These are phyloP conservation scores for Synanthedon vespiformis DNA, from an alignment of 2,888 invertebrate species.

Conservation along the genomic window DNA sequence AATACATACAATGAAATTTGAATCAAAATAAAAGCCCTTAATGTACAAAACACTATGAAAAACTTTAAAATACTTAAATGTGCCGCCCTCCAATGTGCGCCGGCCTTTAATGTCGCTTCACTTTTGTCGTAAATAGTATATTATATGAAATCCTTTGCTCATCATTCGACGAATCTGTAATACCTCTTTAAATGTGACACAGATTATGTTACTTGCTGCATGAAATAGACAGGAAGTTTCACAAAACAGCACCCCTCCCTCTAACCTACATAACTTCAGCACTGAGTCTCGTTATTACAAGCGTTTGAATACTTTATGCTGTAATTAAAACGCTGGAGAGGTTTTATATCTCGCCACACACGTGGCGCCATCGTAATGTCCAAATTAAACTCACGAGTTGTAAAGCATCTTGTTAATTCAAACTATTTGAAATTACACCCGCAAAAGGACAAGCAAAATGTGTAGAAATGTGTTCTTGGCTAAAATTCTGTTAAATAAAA, in stretches of 20 bases:
- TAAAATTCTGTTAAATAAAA: neutral
- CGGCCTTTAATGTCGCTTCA: too few species aligned
- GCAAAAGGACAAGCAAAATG: neutral
- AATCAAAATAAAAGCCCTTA: too few species aligned
- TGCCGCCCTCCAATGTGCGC: too few species aligned
- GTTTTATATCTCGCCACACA: conserved; percentile 23
- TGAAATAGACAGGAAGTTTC: too few species aligned
- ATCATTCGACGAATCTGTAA: too few species aligned
- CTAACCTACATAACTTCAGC: conserved; percentile 26
- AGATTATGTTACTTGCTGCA: too few species aligned
- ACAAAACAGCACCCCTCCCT: neutral
- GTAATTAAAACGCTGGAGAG: conserved; percentile 44
- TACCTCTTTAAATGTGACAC: too few species aligned
- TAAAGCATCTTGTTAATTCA: neutral
- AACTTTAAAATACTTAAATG: too few species aligned
- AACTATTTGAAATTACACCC: neutral
- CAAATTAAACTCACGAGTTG: conserved; percentile 3
- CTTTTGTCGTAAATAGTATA: too few species aligned
- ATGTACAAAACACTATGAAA: too few species aligned
- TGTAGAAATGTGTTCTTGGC: neutral
- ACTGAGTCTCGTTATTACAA: conserved; percentile 29
- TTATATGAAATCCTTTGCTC: too few species aligned
- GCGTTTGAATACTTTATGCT: conserved; percentile 48
- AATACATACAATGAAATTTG: too few species aligned
- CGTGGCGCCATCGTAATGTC: conserved; percentile 4